Conservation (phyloP, 2,797 vertebrate genomes). For the Trachurus trachurus region DNA sequence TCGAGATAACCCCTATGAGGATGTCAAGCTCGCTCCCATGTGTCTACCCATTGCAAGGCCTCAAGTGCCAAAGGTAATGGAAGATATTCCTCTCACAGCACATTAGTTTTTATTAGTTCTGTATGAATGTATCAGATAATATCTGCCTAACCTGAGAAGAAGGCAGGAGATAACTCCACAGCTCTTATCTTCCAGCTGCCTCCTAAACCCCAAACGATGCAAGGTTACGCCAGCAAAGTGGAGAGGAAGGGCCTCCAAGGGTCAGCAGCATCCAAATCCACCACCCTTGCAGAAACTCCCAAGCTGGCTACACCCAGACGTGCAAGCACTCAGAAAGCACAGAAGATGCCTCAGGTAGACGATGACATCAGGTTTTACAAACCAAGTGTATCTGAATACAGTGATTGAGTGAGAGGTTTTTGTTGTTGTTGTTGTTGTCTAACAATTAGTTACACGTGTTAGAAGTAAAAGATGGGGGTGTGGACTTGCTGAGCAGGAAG, state of each 20-base stretch:
- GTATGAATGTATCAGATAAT: conserved; percentile 4
- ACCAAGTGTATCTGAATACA: background rate
- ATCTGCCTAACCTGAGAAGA: background rate
- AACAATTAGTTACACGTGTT: conserved; percentile 31
- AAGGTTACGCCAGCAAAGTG: conserved; percentile 73
- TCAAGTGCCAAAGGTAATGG: conserved; percentile 85
- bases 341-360: conserved; percentile 77
- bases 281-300: conserved; percentile 47
- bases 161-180: conserved; percentile 4
- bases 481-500: conserved; percentile 70
- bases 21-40: conserved; percentile 87
- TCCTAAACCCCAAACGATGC: conserved; percentile 88
- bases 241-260: conserved; percentile 56
- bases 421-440: background rate
- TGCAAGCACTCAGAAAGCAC: conserved; percentile 63
- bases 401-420: background rate
- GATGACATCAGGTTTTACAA: background rate
- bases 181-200: conserved; percentile 83
- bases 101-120: conserved; percentile 3
- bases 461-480: conserved; percentile 24
- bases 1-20: conserved; percentile 92
- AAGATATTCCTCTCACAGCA: conserved; percentile 9
- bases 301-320: conserved; percentile 66
- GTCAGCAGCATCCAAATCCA: conserved; percentile 36
- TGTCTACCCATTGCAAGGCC: conserved; percentile 87